phyloP scores from a whole-genome alignment of 2,888 invertebrate species.

The Caenorhabditis wallacei region DNA sequence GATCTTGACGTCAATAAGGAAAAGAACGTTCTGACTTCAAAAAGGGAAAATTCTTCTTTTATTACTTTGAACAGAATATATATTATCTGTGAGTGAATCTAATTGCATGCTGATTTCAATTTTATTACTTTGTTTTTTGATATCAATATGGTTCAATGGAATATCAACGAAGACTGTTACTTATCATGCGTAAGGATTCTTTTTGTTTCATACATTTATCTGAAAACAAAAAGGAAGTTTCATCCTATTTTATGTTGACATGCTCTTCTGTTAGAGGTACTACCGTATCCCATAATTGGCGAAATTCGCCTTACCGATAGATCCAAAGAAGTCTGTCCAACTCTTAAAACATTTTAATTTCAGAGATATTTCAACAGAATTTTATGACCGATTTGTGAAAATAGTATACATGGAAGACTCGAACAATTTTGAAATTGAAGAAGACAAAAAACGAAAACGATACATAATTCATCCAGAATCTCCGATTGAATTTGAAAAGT shows the following conservation, averaged over 20 bases:
- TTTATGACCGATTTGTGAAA: slow-evolving; percentile 14
- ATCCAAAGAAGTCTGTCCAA: too few relatives aligned
- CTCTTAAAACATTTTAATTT: neutral
- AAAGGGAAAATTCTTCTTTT: neutral
- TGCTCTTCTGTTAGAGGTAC: too few relatives aligned
- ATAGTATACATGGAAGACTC: slow-evolving; percentile 16
- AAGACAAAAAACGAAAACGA: neutral
- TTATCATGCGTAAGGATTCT: slow-evolving; percentile 25
- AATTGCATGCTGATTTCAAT: slow-evolving; percentile 24
- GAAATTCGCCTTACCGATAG: too few relatives aligned
- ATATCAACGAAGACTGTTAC: slow-evolving; percentile 2
- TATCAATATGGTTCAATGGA: slow-evolving; percentile 2
- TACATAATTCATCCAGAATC: slow-evolving; percentile 16
- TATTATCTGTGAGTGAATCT: slow-evolving; percentile 14
- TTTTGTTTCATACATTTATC: neutral
- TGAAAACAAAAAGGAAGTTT: too few relatives aligned
- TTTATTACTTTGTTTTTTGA: slow-evolving; percentile 15
- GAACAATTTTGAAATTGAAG: slow-evolving; percentile 20
- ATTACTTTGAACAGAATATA: neutral
- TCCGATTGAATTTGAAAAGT: slow-evolving; percentile 28
- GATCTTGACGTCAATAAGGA: slow-evolving; percentile 57
- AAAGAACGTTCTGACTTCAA: slow-evolving; percentile 17
- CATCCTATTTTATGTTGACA: too few relatives aligned
- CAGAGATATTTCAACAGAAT: slow-evolving; percentile 31
- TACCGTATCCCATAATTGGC: neutral